Evolutionary conservation across 1,140 invertebrate species (phyloP), one percentile per base, ranked within the genome.

Genomic region (Hylaeus volcanicus): DNA sequence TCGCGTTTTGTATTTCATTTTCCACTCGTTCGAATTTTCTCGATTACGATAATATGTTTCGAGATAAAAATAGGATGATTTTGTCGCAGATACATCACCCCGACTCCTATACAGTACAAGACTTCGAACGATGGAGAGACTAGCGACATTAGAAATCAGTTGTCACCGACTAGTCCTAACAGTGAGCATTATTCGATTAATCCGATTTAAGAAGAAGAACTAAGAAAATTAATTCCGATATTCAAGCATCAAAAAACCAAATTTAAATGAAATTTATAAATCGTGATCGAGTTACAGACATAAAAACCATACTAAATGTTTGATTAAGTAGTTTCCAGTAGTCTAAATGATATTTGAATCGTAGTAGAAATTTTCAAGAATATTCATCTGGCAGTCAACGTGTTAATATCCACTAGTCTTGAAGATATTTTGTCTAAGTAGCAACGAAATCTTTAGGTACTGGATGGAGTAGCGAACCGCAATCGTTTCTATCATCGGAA

Each of bases 401-500:
- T 26, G 26, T 26, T 26, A 26, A 26, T 26, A 26, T 26, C 37
- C 15, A 41, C 14, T 56, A 61, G 12, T 45, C 14, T 64, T 65
- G n/a, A 51, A n/a, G 2, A 68, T 70, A 0, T 55, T 45, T 1
- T 72, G 4, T 41, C n/a, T 39, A 26, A 65, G 41, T 64, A 63
- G 45, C 68, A 69, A 15, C 56, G 6, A 8, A 15, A 58, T 48
- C 15, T 63, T 73, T 45, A 94, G 90, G 90, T 85, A 88, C 89
- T 60, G 92, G 93, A 76, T 91, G 94, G 94, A 94, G 94, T 78
- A 95, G 94, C 39, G 94, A 93, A n/a, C 94, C 94, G 8, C 94
- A 93, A 4, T 94, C 94, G 39, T 94, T 95, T 56, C 94, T 95
- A 4, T 95, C 94, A 39, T 95, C 95, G 53, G 95, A 95, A 75